Percentiles rank a stretch among this genome's conserved stretches.
phyloP scores from a whole-genome alignment of 2,888 invertebrate genomes.

The Mesorhabditis sp. region DNA sequence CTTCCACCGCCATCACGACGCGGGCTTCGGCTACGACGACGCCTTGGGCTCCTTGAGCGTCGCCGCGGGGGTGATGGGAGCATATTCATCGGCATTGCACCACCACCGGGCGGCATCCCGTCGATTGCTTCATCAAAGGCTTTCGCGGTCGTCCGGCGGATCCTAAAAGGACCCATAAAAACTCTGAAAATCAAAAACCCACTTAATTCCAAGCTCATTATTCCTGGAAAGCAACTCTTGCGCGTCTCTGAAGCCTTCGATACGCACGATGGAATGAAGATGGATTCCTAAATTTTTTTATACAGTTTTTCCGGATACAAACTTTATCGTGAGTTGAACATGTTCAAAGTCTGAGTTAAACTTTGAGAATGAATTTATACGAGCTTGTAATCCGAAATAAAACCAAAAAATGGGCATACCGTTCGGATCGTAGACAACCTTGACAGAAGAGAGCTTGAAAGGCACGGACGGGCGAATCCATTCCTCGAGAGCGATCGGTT shows the following conservation, averaged over 20 bases:
- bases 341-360: too few species aligned
- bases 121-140: constrained; percentile 36
- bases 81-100: not conserved
- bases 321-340: too few species aligned
- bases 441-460: constrained; percentile 36
- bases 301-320: not conserved
- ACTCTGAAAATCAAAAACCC: constrained; percentile 7
- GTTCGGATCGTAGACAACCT: constrained; percentile 33
- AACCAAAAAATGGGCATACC: constrained; percentile 14
- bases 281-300: constrained; percentile 22
- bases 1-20: not conserved
- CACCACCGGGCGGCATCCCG: constrained; percentile 12
- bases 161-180: constrained; percentile 20
- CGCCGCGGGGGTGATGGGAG: not conserved
- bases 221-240: constrained; percentile 28
- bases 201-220: constrained; percentile 43
- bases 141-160: constrained; percentile 27
- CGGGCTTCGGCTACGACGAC: not conserved
- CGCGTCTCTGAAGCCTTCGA: constrained; percentile 34
- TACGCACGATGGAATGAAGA: constrained; percentile 35
- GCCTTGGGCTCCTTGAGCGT: not conserved
- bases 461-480: constrained; percentile 38
- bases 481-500: constrained; percentile 31
- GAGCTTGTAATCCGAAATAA: not conserved
- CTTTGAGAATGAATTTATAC: too few species aligned